These are phyloP conservation scores for Elaeidobius kamerunicus DNA, from an alignment of 2,888 invertebrate species.

Conservation along the genomic window DNA sequence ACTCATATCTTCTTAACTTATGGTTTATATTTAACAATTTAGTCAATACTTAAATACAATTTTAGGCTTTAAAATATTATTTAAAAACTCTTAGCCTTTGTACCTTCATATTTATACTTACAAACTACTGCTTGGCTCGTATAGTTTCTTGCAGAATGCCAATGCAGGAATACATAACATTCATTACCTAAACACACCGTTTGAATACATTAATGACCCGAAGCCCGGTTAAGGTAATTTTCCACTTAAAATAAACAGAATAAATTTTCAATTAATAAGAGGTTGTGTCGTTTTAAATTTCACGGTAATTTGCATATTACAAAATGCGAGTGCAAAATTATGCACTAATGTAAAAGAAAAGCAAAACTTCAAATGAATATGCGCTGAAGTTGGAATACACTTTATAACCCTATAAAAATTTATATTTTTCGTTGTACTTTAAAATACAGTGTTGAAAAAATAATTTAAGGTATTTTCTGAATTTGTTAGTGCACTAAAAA, in stretches of 20 bases:
- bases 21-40: background rate
- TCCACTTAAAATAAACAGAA: background rate
- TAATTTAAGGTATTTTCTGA: background rate
- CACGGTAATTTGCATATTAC: background rate
- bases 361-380: background rate
- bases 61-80: background rate
- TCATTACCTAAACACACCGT: too few species aligned
- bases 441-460: background rate
- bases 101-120: background rate
- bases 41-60: background rate
- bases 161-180: background rate
- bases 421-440: background rate
- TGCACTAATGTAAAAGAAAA: background rate
- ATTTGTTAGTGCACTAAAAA: too few species aligned
- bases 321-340: slow-evolving; percentile 1
- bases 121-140: background rate
- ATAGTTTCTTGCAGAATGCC: background rate
- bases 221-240: background rate
- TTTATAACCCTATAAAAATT: slow-evolving; percentile 1
- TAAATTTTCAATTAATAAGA: background rate
- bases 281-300: background rate
- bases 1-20: background rate
- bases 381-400: background rate
- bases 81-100: too few species aligned
- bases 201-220: too few species aligned